These are phyloP conservation scores for Phyllotreta striolata DNA, from an alignment of 2,888 invertebrate genomes.

Conservation along the genomic window DNA sequence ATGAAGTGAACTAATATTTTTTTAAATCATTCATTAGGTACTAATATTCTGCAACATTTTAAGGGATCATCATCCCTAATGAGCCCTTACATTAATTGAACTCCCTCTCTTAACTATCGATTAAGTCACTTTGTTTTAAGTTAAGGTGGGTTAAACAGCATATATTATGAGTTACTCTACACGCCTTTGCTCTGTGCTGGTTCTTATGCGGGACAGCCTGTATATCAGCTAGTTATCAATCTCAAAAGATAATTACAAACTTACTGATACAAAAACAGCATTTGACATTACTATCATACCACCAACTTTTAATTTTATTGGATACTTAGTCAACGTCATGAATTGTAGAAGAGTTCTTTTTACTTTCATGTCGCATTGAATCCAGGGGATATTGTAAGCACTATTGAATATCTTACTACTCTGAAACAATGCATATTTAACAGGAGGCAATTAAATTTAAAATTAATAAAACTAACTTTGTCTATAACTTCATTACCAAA, in stretches of 20 bases:
- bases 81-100: too few species aligned
- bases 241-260: conserved; percentile 4
- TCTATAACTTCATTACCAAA: conserved; percentile 40
- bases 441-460: neutral
- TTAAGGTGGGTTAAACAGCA: too few species aligned
- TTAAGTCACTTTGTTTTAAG: too few species aligned
- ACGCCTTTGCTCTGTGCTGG: too few species aligned
- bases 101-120: too few species aligned
- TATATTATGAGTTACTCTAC: too few species aligned
- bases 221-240: neutral
- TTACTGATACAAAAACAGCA: conserved; percentile 30
- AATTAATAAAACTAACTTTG: conserved; percentile 30
- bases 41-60: too few species aligned
- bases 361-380: conserved; percentile 30
- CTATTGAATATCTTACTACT: conserved; percentile 24
- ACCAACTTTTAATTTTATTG: conserved; percentile 23
- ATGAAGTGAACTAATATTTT: too few species aligned
- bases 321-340: conserved; percentile 27
- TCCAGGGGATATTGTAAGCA: conserved; percentile 33
- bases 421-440: conserved; percentile 21
- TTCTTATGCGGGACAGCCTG: too few species aligned
- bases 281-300: conserved; percentile 25
- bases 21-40: too few species aligned
- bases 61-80: too few species aligned
- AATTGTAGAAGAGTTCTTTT: conserved; percentile 30